A percentile compares a stretch with the other conserved stretches of the same genome.
Evolutionary conservation across 1,140 invertebrate species (phyloP).

Genomic region (Coenobita brevimanus): DNA sequence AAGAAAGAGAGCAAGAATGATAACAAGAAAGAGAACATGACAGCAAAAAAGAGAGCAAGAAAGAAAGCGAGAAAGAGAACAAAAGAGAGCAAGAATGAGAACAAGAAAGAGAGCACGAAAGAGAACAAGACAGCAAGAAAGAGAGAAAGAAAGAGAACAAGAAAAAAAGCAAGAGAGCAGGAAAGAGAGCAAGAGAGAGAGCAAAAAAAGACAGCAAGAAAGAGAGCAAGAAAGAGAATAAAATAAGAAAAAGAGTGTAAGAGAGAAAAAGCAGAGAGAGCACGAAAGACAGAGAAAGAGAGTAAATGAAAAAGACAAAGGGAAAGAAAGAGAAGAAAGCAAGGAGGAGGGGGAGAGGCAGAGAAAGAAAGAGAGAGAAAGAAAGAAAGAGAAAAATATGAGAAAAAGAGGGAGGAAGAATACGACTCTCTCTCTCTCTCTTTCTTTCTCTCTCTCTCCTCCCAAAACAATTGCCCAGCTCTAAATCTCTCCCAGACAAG

Average conservation of each 20-base stretch:
- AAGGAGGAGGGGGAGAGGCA: not conserved
- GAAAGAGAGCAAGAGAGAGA: no score
- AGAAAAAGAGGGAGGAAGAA: slow-evolving; percentile 1
- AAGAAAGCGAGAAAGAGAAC: not conserved
- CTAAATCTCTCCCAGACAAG: no score
- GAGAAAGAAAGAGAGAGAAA: not conserved
- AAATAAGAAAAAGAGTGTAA: not conserved
- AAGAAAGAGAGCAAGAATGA: not conserved
- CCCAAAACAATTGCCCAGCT: no score
- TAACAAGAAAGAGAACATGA: not conserved
- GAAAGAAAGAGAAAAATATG: not conserved
- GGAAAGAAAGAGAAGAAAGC: not conserved
- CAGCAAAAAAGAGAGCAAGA: not conserved
- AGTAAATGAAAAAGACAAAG: slow-evolving; percentile 11
- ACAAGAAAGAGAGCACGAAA: not conserved
- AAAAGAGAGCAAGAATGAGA: not conserved
- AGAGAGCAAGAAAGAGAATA: slow-evolving; percentile 11
- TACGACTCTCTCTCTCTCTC: no score
- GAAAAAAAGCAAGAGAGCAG: not conserved
- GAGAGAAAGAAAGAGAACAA: not conserved
- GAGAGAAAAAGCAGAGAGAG: not conserved
- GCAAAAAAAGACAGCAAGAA: not conserved
- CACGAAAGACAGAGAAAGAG: slow-evolving; percentile 12
- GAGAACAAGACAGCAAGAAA: not conserved
- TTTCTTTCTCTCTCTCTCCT: not conserved